Conservation (phyloP, 2,888 invertebrate species). For the Cheilosia impressa region DNA sequence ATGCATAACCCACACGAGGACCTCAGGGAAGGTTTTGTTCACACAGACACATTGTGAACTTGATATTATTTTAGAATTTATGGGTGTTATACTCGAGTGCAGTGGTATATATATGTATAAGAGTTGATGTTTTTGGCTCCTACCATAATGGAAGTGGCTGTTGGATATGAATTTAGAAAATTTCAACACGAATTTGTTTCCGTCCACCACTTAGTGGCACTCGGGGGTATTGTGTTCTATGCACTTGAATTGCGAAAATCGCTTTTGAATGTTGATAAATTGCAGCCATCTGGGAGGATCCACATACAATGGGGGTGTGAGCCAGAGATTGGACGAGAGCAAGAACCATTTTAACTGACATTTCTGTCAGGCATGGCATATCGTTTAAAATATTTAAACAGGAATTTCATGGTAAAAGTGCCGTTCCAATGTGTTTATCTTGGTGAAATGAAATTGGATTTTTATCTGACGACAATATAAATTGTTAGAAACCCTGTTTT, state of each 20-base stretch:
- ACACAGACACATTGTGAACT: constrained; percentile 66
- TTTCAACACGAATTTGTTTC: constrained; percentile 66
- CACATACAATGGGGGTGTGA: background rate
- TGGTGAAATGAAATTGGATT: constrained; percentile 6
- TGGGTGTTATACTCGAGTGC: constrained; percentile 35
- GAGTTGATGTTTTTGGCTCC: constrained; percentile 60
- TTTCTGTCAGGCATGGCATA: constrained; percentile 6
- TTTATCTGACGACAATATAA: background rate
- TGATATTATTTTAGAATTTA: constrained; percentile 71
- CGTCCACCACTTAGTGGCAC: constrained; percentile 61
- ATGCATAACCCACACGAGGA: constrained; percentile 42
- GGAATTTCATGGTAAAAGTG: constrained; percentile 18
- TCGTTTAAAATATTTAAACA: constrained; percentile 6
- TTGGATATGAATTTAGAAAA: constrained; percentile 67
- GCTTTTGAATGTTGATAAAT: constrained; percentile 72
- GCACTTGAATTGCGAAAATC: constrained; percentile 62
- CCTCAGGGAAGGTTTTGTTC: constrained; percentile 16
- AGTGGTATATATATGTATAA: constrained; percentile 3
- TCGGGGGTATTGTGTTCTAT: constrained; percentile 33
- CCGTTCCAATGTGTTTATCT: constrained; percentile 1
- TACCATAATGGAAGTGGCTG: constrained; percentile 41
- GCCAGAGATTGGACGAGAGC: constrained; percentile 19
- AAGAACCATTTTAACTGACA: constrained; percentile 20
- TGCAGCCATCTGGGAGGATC: constrained; percentile 46
- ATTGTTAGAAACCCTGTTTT: background rate